Evolutionary conservation across 2,888 invertebrate genomes (phyloP), one percentile per base, ranked within the genome.

Genomic region (Drosophila nr. medialis): DNA sequence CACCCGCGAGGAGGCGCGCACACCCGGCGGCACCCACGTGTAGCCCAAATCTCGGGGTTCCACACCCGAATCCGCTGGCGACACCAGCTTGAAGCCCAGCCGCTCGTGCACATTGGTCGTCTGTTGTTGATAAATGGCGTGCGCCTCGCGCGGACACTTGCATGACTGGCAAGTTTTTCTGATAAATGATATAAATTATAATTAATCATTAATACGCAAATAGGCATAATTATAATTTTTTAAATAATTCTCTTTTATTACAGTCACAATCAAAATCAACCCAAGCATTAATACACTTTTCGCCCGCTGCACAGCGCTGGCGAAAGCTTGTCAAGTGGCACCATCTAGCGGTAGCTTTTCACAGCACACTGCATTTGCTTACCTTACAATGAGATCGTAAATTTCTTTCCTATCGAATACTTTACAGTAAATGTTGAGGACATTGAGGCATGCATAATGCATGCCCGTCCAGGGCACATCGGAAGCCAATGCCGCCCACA

Each of bases 111-210:
- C 96, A 71, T 96, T 96, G 82, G 96, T 96, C 94, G 96, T 95
- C 94, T 97, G 97, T 92, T 97, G 96, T 92, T 97, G 97, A 93
- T 96, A 96, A 77, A 98, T 96, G 89, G 98, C 98, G 94, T 99
- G 99, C 68, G 95, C 95, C 89, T 98, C 97, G 58, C 98, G 95
- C 36, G 97, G 96, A 93, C 98, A 99, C 91, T 98, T 98, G 94
- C 99, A 99, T 77, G 96, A 96, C 91, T 96, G 96, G 94, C 98
- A 99, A 62, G 97, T 97, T 94, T 98, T 98, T 93, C 98, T 99
- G 95, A 1, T 95, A 89, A 27, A 32, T 18, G 50, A 21, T 34
- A 29, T 4, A 11, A 15, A 30, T 34, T 27, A 11, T 15, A 11
- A 54, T 50, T 50, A 29, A 50, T 50, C n/a, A 50, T 50, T 30